These are phyloP conservation scores for Caenorhabditis sp. DNA, from an alignment of 2,888 invertebrate species.

Conservation along the genomic window DNA sequence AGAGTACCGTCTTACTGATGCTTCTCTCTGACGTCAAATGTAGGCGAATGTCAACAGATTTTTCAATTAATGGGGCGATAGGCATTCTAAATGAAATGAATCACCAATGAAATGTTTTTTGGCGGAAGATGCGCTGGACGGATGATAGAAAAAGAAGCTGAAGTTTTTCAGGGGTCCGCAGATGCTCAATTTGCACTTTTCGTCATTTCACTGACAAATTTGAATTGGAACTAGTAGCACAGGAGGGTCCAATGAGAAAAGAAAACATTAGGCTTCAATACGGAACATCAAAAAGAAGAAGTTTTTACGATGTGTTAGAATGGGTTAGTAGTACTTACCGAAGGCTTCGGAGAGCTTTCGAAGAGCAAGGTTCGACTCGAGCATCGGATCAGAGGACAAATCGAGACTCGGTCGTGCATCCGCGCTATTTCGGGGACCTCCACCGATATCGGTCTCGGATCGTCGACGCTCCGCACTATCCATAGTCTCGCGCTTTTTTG, in stretches of 20 bases:
- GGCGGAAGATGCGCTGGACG: background rate
- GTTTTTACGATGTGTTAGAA: no score
- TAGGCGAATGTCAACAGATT: slow-evolving; percentile 49
- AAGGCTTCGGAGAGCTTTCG: slow-evolving; percentile 80
- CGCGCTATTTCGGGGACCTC: slow-evolving; percentile 55
- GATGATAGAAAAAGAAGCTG: background rate
- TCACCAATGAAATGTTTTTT: slow-evolving; percentile 24
- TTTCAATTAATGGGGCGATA: slow-evolving; percentile 38
- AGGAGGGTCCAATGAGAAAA: background rate
- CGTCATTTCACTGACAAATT: no score
- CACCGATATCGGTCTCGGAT: slow-evolving; percentile 69
- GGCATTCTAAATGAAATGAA: slow-evolving; percentile 41
- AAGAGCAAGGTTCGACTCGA: slow-evolving; percentile 79
- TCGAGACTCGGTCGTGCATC: slow-evolving; percentile 69
- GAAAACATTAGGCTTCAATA: slow-evolving; percentile 2
- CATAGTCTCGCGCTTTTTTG: slow-evolving; percentile 62
- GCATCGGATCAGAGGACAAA: slow-evolving; percentile 74
- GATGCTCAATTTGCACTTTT: slow-evolving; percentile 38
- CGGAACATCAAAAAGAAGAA: slow-evolving; percentile 2
- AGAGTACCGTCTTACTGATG: slow-evolving; percentile 11
- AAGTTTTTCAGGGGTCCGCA: slow-evolving; percentile 32
- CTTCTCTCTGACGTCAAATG: slow-evolving; percentile 37
- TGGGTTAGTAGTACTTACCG: slow-evolving; percentile 67
- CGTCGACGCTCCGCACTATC: slow-evolving; percentile 70
- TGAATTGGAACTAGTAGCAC: no score